Evolutionary conservation across 2,888 invertebrate genomes (phyloP).

Genomic region (Metellina segmentata): DNA sequence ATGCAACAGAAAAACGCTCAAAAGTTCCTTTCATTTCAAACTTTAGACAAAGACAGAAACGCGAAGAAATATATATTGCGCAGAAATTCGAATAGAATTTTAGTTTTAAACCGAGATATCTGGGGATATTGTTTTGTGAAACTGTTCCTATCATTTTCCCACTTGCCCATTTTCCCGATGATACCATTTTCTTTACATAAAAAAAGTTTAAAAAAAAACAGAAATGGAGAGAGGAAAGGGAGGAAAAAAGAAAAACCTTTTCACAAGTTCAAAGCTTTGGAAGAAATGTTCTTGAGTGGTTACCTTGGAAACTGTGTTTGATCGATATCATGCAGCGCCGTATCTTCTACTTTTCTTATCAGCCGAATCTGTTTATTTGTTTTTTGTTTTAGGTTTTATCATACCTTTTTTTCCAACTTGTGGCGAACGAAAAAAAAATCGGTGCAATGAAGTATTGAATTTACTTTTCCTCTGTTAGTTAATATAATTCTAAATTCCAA

Average conservation of each 20-base stretch:
- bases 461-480: conserved; percentile 48
- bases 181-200: conserved; percentile 67
- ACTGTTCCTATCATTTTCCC: conserved; percentile 58
- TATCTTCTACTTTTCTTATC: conserved; percentile 72
- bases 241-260: conserved; percentile 54
- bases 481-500: conserved; percentile 60
- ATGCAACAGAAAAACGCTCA: not conserved
- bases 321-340: conserved; percentile 67
- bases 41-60: conserved; percentile 27
- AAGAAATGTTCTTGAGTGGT: conserved; percentile 75
- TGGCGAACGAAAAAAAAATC: conserved; percentile 37
- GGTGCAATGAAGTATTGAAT: conserved; percentile 42
- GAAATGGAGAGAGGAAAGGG: not conserved
- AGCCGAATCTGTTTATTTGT: conserved; percentile 65
- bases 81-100: conserved; percentile 58
- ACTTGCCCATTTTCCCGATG: conserved; percentile 58
- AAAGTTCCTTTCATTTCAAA: conserved; percentile 10
- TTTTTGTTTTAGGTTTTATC: conserved; percentile 66
- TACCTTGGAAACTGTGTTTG: conserved; percentile 71
- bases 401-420: conserved; percentile 56
- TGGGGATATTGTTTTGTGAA: conserved; percentile 57
- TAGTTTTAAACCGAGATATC: conserved; percentile 67
- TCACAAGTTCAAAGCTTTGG: conserved; percentile 72
- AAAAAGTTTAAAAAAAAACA: conserved; percentile 41
- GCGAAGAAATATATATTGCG: conserved; percentile 32